Evolutionary conservation across 2,113 vertebrate genomes (phyloP).

Genomic region (Anarhynchus alexandrinus): DNA sequence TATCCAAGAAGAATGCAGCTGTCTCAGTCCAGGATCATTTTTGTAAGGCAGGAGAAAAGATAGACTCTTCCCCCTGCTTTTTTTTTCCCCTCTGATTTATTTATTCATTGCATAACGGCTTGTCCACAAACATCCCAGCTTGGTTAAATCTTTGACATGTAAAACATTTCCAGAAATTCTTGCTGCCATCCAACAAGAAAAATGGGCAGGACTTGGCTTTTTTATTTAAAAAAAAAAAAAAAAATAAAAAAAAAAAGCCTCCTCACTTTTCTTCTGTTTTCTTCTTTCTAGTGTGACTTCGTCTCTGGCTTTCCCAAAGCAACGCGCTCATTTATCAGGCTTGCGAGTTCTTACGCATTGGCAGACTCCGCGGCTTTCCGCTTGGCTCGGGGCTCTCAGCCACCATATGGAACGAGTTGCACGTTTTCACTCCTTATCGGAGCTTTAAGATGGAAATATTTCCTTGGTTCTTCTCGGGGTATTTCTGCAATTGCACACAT

Average conservation of each 20-base stretch:
- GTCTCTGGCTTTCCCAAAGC: conserved; percentile 35
- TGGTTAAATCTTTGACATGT: conserved; percentile 21
- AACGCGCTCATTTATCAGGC: conserved; percentile 51
- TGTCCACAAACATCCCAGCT: conserved; percentile 35
- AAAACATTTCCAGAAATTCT: conserved; percentile 42
- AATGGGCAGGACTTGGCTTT: not conserved
- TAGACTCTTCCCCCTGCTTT: not conserved
- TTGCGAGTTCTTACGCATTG: not conserved
- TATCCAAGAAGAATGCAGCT: not conserved
- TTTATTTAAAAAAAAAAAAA: too few relatives aligned
- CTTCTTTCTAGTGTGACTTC: not conserved
- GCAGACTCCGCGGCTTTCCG: not conserved
- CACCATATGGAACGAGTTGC: conserved; percentile 71
- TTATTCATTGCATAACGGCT: conserved; percentile 6
- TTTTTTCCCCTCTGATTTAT: not conserved
- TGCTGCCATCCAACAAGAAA: conserved; percentile 34
- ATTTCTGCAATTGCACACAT: conserved; percentile 41
- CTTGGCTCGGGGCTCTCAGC: conserved; percentile 3
- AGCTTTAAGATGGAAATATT: conserved; percentile 50
- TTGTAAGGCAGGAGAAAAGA: not conserved
- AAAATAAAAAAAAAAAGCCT: not conserved
- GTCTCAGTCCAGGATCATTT: not conserved
- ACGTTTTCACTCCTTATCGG: conserved; percentile 62
- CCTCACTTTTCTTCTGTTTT: conserved; percentile 3
- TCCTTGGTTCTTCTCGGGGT: conserved; percentile 36